A percentile compares a stretch with the other conserved stretches of the same genome.
These are phyloP conservation scores for Neomorphus geoffroyi DNA, from an alignment of 2,797 vertebrate genomes.

Conservation along the genomic window DNA sequence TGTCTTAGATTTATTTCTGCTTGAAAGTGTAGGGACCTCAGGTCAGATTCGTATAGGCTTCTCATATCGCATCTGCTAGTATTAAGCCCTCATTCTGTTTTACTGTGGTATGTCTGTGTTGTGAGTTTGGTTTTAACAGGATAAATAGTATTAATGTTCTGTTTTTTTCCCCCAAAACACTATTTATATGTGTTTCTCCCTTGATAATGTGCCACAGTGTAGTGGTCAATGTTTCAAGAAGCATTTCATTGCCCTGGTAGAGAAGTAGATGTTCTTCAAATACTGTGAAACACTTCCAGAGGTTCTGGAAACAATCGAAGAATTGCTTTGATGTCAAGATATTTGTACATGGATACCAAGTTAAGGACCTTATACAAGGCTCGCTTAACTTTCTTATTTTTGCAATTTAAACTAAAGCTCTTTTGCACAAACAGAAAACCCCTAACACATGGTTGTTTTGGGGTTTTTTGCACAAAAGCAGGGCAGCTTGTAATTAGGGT, in stretches of 20 bases:
- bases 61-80: not conserved
- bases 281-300: not conserved
- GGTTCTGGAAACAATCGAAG: not conserved
- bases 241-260: not conserved
- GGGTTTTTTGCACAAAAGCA: not conserved
- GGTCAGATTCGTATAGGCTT: not conserved
- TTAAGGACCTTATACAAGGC: not conserved
- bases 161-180: not conserved
- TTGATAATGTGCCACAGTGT: not conserved
- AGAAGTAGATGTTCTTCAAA: not conserved
- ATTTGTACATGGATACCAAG: not conserved
- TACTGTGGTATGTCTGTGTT: not conserved
- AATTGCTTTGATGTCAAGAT: not conserved
- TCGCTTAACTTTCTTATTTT: not conserved
- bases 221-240: not conserved
- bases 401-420: not conserved
- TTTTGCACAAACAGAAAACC: not conserved
- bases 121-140: not conserved
- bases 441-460: not conserved
- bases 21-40: not conserved
- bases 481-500: slow-evolving; percentile 33
- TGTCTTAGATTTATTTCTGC: not conserved
- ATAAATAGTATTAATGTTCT: not conserved
- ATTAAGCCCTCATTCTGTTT: not conserved
- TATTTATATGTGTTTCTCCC: not conserved